phyloP scores from a whole-genome alignment of 2,113 vertebrate genomes.

The Potamarius usumacintae region DNA sequence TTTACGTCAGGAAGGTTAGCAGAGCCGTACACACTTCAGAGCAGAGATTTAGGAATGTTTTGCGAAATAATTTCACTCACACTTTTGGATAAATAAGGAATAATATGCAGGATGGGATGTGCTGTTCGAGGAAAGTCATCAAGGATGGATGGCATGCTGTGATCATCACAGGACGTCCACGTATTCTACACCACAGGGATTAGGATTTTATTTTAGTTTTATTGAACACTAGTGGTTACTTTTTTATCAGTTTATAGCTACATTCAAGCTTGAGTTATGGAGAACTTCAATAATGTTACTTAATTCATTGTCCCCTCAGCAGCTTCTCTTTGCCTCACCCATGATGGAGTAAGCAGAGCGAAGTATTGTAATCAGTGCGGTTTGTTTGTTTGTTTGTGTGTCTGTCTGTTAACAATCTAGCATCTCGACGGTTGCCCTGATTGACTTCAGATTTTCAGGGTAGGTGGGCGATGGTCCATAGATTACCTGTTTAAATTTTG shows the following conservation, averaged over 20 bases:
- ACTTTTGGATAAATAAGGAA: not conserved
- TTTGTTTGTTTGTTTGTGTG: no score
- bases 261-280: no score
- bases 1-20: conserved; percentile 72
- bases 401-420: no score
- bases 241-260: not conserved
- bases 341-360: no score
- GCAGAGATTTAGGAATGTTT: conserved; percentile 64
- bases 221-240: not conserved
- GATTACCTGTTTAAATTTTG: no score
- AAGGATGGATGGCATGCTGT: not conserved
- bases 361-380: no score
- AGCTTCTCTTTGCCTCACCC: no score
- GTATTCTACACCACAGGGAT: not conserved
- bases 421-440: no score
- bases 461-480: no score
- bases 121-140: not conserved
- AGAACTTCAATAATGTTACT: no score
- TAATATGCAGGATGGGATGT: not conserved
- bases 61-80: not conserved
- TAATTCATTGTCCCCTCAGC: no score
- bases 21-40: conserved; percentile 73
- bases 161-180: not conserved
- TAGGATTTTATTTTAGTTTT: not conserved
- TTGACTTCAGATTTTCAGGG: no score